Conservation (phyloP, 2,888 invertebrate genomes). For the Lampropteryx suffumata region DNA sequence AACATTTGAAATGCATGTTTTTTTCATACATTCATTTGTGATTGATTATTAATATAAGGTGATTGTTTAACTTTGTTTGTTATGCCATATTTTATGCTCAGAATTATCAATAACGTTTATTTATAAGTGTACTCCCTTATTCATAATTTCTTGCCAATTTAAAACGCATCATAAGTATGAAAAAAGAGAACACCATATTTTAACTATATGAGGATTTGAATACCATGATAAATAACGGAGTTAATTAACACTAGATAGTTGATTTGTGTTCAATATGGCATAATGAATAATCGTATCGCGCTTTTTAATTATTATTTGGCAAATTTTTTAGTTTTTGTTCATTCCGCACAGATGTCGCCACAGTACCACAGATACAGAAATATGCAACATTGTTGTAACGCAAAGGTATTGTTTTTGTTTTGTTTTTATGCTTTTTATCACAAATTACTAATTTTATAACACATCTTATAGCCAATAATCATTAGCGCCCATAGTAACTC, state of each 20-base stretch:
- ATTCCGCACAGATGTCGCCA: slow-evolving; percentile 73
- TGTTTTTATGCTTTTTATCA: slow-evolving; percentile 17
- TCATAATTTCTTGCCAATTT: no score
- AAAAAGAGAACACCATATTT: no score
- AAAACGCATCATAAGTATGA: no score
- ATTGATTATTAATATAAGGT: slow-evolving; percentile 31
- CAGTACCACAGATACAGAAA: slow-evolving; percentile 75
- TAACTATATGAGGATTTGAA: no score
- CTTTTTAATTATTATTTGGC: slow-evolving; percentile 34
- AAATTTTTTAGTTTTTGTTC: slow-evolving; percentile 41
- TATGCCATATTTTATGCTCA: slow-evolving; percentile 27
- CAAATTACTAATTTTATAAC: neutral
- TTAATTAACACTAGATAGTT: no score
- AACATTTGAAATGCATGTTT: slow-evolving; percentile 4
- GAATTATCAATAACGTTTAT: no score
- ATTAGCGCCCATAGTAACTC: no score
- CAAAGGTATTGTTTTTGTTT: slow-evolving; percentile 59
- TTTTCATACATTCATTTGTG: slow-evolving; percentile 12
- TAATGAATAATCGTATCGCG: slow-evolving; percentile 16
- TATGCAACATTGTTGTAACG: slow-evolving; percentile 74
- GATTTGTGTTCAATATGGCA: slow-evolving; percentile 12
- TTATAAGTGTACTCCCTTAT: no score
- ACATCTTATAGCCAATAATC: no score
- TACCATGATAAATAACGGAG: no score
- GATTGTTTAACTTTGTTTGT: slow-evolving; percentile 18